Evolutionary conservation across 92 coral and sea anemone genomes (phyloP).

Genomic region (Montipora capitata): DNA sequence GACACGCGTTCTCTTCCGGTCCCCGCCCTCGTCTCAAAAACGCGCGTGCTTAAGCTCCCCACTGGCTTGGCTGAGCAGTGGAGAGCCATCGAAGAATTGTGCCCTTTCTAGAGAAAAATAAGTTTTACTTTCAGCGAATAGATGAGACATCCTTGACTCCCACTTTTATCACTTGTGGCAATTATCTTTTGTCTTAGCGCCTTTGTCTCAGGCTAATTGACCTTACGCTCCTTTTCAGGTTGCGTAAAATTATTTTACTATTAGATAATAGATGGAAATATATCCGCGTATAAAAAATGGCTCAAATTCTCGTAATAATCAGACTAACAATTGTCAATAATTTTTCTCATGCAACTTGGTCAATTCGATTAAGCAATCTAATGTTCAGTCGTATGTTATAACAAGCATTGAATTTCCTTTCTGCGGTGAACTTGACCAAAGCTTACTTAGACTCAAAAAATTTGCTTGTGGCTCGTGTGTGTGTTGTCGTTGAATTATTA

Average conservation of each 20-base stretch:
- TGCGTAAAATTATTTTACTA: slow-evolving; percentile 17
- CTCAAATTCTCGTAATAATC: not conserved
- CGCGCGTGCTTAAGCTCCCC: too few relatives aligned
- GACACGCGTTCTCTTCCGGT: too few relatives aligned
- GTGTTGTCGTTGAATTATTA: slow-evolving; percentile 33
- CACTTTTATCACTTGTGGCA: slow-evolving; percentile 8
- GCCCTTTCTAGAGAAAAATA: too few relatives aligned
- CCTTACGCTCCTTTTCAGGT: not conserved
- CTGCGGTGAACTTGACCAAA: slow-evolving; percentile 15
- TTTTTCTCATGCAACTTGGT: too few relatives aligned
- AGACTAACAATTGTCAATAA: too few relatives aligned
- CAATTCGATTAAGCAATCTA: not conserved
- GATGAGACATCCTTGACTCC: too few relatives aligned
- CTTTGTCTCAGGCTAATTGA: slow-evolving; percentile 4
- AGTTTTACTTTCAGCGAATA: too few relatives aligned
- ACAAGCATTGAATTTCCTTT: not conserved
- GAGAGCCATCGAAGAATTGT: too few relatives aligned
- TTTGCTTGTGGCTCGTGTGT: slow-evolving; percentile 49
- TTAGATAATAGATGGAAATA: slow-evolving; percentile 31
- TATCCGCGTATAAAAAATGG: not conserved
- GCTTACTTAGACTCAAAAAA: slow-evolving; percentile 36
- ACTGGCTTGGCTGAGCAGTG: too few relatives aligned
- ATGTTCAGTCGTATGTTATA: not conserved
- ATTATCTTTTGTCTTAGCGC: not conserved
- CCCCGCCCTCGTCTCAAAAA: too few relatives aligned